A percentile compares a stretch with the other conserved stretches of the same genome.
phyloP scores from a whole-genome alignment of 2,113 vertebrate species.

The Paraplagusia blochii region DNA sequence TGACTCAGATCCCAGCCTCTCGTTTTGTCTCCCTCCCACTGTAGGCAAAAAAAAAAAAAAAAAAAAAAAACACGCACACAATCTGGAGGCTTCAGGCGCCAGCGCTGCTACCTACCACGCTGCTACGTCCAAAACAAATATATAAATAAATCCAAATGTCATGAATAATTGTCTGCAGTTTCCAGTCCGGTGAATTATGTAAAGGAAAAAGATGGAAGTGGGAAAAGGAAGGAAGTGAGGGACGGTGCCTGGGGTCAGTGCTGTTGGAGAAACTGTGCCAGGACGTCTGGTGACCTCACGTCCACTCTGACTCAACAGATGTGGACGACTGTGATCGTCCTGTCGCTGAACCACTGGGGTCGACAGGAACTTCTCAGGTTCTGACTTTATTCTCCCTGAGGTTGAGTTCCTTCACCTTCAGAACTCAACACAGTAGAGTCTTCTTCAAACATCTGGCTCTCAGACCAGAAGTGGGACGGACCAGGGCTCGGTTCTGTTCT shows the following conservation, averaged over 20 bases:
- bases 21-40: background rate
- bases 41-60: background rate
- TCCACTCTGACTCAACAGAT: slow-evolving; percentile 27
- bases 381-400: too few relatives aligned
- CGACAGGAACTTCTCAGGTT: too few relatives aligned
- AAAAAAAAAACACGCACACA: slow-evolving; percentile 17
- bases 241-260: background rate
- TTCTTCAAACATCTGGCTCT: too few relatives aligned
- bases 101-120: background rate
- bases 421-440: too few relatives aligned
- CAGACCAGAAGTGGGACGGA: too few relatives aligned
- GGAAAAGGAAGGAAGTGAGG: slow-evolving; percentile 6
- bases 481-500: too few relatives aligned
- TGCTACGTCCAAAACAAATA: slow-evolving; percentile 8
- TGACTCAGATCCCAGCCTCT: slow-evolving; percentile 32
- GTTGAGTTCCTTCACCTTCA: too few relatives aligned
- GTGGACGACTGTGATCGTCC: slow-evolving; percentile 1
- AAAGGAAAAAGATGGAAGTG: background rate
- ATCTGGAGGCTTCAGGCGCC: slow-evolving; percentile 18
- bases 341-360: background rate
- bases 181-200: slow-evolving; percentile 2
- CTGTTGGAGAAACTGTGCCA: slow-evolving; percentile 9
- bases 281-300: slow-evolving; percentile 31
- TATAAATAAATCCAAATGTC: slow-evolving; percentile 9
- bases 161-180: background rate